Evolutionary conservation across 2,113 vertebrate genomes (phyloP), one percentile per base, ranked within the genome.

Genomic region (Aptenodytes forsteri): DNA sequence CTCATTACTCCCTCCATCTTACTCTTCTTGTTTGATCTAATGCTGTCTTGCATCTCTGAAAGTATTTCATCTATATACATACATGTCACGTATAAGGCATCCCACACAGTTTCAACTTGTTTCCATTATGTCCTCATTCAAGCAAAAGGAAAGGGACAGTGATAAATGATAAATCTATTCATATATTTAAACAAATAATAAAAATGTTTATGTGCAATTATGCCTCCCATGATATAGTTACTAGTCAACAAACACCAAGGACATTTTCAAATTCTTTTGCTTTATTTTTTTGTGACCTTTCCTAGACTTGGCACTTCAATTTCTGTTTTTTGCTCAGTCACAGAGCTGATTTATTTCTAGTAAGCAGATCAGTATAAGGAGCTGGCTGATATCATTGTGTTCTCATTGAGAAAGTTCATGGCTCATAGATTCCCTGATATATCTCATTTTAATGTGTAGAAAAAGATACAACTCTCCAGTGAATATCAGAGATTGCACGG

Each of bases 31-130:
- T 22, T 58, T 84, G 1, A 4, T 59, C 25, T 65, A 40, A 32
- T 25, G 32, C 6, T 34, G 6, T 38, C n/a, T 54, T 67, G n/a
- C 17, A 44, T 26, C 34, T 54, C 42, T 64, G 44, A 72, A 61
- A 65, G 17, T 23, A 61, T 85, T 65, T 70, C 0, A 61, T 38
- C 16, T 34, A 2, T 29, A 8, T 10, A 26, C 10, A 36, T 47
- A 18, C 8, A 19, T 2, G 7, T n/a, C 26, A 59, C 0, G 0
- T 40, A 40, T 61, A 66, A 79, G 20, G 7, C 1, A 1, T 23
- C 9, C 17, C 40, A 42, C 34, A 50, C 5, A 16, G 13, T 70
- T 73, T 88, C 16, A 30, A 13, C 11, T 67, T 71, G 10, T 42
- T 54, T 77, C 38, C 8, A 62, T 78, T 62, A 34, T 23, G 9